A percentile compares a stretch with the other conserved stretches of the same genome.
Conservation (phyloP, 2,113 vertebrate species). For the Lethenteron camtschaticum region DNA sequence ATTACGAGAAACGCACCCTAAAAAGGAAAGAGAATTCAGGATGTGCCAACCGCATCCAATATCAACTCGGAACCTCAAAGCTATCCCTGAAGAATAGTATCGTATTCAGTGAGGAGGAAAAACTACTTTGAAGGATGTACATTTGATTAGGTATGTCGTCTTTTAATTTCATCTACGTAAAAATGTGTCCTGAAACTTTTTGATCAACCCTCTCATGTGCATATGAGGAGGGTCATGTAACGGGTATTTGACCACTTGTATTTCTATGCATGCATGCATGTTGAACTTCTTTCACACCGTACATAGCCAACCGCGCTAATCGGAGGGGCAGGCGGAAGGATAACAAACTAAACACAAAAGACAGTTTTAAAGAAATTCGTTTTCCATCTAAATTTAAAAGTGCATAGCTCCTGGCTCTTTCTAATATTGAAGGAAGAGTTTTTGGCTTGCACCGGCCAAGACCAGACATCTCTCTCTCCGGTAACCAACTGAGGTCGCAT, state of each 20-base stretch:
- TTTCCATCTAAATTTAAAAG: no score
- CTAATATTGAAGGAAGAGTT: no score
- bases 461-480: no score
- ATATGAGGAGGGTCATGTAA: no score
- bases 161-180: not conserved
- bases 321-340: no score
- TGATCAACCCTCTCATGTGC: not conserved
- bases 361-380: no score
- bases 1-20: not conserved
- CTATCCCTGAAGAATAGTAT: not conserved
- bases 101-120: not conserved
- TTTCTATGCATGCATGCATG: not conserved
- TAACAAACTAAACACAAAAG: no score
- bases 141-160: not conserved
- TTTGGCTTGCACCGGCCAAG: no score
- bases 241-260: not conserved
- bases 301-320: no score
- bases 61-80: not conserved
- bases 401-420: no score
- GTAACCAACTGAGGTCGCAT: no score
- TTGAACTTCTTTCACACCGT: not conserved
- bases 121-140: not conserved
- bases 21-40: conserved; percentile 1
- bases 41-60: not conserved
- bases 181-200: not conserved